These are phyloP conservation scores for Zele albiditarsus DNA, from an alignment of 2,888 invertebrate genomes.

Conservation along the genomic window DNA sequence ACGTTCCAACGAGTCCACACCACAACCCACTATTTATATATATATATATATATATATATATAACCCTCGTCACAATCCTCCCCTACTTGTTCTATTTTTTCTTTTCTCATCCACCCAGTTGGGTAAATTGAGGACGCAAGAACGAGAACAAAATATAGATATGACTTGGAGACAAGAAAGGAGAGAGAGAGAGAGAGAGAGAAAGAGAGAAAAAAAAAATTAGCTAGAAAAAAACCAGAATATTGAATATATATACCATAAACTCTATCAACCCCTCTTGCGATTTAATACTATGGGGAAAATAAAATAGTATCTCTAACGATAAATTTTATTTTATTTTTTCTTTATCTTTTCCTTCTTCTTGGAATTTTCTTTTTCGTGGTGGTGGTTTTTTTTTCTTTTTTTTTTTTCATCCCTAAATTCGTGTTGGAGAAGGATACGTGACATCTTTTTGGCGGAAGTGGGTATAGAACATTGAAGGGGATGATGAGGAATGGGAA, in stretches of 20 bases:
- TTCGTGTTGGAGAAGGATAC: constrained; percentile 28
- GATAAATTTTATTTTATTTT: constrained; percentile 26
- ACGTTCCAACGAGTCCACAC: constrained; percentile 23
- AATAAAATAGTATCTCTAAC: constrained; percentile 27
- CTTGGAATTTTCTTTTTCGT: constrained; percentile 9
- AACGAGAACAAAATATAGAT: constrained; percentile 28
- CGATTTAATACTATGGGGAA: constrained; percentile 13
- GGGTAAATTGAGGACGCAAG: constrained; percentile 14
- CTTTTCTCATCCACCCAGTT: background rate
- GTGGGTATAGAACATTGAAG: background rate
- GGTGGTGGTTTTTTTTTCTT: background rate
- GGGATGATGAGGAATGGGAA: constrained; percentile 10
- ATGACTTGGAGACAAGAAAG: background rate
- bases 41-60: constrained; percentile 26
- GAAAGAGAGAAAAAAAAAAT: background rate
- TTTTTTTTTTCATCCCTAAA: background rate
- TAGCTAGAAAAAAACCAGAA: constrained; percentile 8
- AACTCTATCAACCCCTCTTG: constrained; percentile 6
- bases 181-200: background rate
- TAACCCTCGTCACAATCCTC: background rate
- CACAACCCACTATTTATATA: background rate
- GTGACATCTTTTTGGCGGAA: constrained; percentile 35
- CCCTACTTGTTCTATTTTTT: background rate
- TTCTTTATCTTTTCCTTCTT: constrained; percentile 28
- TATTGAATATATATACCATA: constrained; percentile 31